Evolutionary conservation across 92 coral and sea anemone species (phyloP).

Genomic region (Phenganax marumi): DNA sequence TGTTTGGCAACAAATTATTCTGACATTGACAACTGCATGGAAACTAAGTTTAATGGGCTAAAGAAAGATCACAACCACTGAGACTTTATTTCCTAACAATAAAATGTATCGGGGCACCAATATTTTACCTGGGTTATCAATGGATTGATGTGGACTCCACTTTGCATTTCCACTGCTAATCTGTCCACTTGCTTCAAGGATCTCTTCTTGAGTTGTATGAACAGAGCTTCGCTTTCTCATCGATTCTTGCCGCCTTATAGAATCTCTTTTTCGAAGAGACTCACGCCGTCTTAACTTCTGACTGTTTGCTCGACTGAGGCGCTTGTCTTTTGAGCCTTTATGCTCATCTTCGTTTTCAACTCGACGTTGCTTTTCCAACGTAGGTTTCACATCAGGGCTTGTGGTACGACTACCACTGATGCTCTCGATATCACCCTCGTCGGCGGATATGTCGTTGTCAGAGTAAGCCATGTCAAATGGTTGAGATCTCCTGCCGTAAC

Average conservation of each 20-base stretch:
- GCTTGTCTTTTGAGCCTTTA: slow-evolving; percentile 20
- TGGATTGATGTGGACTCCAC: slow-evolving; percentile 38
- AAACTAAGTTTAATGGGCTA: background rate
- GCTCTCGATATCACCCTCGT: slow-evolving; percentile 75
- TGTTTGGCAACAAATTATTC: too few species aligned
- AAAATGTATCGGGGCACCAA: too few species aligned
- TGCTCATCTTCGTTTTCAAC: slow-evolving; percentile 11
- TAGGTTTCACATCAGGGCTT: slow-evolving; percentile 58
- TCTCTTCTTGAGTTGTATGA: slow-evolving; percentile 58
- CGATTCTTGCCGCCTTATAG: slow-evolving; percentile 28
- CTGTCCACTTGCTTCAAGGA: slow-evolving; percentile 72
- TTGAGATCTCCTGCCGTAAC: slow-evolving; percentile 88
- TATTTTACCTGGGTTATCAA: slow-evolving; percentile 17
- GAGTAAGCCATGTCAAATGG: slow-evolving; percentile 76
- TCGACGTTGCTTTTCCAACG: slow-evolving; percentile 27
- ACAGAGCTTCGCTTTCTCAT: slow-evolving; percentile 5
- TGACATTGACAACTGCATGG: too few species aligned
- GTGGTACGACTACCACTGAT: slow-evolving; percentile 76
- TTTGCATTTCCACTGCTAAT: slow-evolving; percentile 42
- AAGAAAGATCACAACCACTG: too few species aligned
- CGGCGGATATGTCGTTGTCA: slow-evolving; percentile 87
- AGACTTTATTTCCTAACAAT: too few species aligned
- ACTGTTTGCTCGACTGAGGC: slow-evolving; percentile 38
- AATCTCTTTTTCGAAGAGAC: slow-evolving; percentile 32
- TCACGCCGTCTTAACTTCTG: slow-evolving; percentile 30